phyloP scores from a whole-genome alignment of 2,888 invertebrate species.

The Melanchra persicariae region DNA sequence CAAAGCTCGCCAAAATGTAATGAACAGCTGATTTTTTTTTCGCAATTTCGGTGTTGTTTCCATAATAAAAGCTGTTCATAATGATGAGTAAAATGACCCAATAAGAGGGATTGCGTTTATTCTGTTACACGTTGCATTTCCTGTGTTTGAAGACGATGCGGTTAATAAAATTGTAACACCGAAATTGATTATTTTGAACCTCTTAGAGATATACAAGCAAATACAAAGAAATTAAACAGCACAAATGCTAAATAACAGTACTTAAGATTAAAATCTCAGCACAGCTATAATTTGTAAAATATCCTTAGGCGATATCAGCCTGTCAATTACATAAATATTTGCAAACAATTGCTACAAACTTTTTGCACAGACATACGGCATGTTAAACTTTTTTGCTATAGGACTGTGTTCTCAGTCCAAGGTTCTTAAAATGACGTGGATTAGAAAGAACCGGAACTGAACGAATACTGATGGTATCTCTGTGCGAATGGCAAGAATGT shows the following conservation, averaged over 20 bases:
- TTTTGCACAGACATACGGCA: slow-evolving; percentile 32
- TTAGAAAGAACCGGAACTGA: slow-evolving; percentile 53
- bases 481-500: slow-evolving; percentile 21
- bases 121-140: no score
- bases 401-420: slow-evolving; percentile 30
- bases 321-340: slow-evolving; percentile 31
- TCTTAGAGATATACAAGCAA: neutral
- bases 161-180: no score
- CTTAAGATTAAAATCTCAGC: slow-evolving; percentile 6
- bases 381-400: slow-evolving; percentile 45
- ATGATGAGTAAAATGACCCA: no score
- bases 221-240: neutral
- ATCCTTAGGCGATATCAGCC: neutral
- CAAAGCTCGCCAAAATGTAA: no score
- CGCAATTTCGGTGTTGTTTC: no score
- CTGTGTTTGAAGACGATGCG: no score
- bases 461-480: slow-evolving; percentile 42
- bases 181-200: neutral
- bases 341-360: slow-evolving; percentile 36
- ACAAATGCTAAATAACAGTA: neutral
- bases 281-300: slow-evolving; percentile 3
- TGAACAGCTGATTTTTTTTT: no score
- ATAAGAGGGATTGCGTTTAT: no score
- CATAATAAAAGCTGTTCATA: no score
- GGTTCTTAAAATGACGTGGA: slow-evolving; percentile 21